These are phyloP conservation scores for Drosophila emarginata DNA, from an alignment of 2,888 invertebrate species.

Conservation along the genomic window DNA sequence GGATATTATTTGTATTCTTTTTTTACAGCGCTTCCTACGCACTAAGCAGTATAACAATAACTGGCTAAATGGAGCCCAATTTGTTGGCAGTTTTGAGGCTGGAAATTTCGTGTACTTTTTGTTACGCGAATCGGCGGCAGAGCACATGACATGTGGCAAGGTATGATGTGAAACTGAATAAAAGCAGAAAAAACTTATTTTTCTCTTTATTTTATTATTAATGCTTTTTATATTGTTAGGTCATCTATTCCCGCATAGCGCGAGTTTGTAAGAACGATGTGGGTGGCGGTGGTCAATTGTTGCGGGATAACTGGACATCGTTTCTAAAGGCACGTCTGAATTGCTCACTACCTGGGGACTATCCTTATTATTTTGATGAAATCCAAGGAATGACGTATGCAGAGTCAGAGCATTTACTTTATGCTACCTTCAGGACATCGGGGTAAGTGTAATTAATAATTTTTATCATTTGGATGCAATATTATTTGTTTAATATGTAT, in stretches of 20 bases:
- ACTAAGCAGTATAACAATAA: constrained; percentile 92
- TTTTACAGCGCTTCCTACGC: constrained; percentile 84
- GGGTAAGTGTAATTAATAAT: constrained; percentile 84
- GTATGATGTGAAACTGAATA: constrained; percentile 83
- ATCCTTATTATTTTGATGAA: constrained; percentile 94
- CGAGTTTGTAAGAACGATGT: constrained; percentile 95
- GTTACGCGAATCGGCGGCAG: constrained; percentile 94
- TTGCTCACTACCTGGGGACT: constrained; percentile 92
- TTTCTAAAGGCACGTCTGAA: constrained; percentile 93
- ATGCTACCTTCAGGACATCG: constrained; percentile 93
- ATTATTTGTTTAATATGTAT: too few species aligned
- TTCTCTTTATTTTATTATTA: not conserved
- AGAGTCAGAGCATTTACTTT: constrained; percentile 89
- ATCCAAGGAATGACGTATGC: constrained; percentile 93
- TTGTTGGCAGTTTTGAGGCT: constrained; percentile 95
- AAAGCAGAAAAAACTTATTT: not conserved
- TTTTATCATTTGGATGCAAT: not conserved
- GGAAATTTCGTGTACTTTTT: constrained; percentile 94
- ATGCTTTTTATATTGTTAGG: constrained; percentile 83
- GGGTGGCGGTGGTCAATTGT: constrained; percentile 88
- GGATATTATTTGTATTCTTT: not conserved
- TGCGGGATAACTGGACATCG: constrained; percentile 95
- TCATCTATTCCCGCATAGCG: constrained; percentile 94
- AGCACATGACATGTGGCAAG: constrained; percentile 97
- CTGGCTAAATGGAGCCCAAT: constrained; percentile 96